Base-by-base conservation (phyloP, 2,888 invertebrate genomes). In the Papilio elwesi region DNA sequence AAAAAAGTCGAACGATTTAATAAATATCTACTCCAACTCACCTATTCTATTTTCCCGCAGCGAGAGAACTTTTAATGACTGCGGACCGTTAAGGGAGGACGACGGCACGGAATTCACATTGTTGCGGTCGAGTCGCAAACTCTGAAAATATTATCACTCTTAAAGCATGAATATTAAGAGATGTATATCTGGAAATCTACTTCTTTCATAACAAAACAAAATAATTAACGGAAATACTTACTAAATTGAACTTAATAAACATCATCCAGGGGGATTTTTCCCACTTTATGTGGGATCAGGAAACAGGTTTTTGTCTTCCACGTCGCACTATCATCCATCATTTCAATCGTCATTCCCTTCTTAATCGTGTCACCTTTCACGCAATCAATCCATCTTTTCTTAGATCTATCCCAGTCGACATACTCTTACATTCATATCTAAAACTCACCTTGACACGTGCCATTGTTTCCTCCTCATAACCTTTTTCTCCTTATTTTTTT, bases 1-100 rank as follows among this genome's bases (percentile, higher is more conserved):
- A 59, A 70, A 57, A 73, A 73, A 52, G 51, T 69, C 65, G 16
- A 36, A 59, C 57, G 51, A 66, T 69, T 69, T 65, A 47, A 65
- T 65, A 69, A 65, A 68, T 73, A 57, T 36, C 59, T 15, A 47
- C 63, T 65, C 53, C 71, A 74, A 85, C 93, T 94, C 95, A 97
- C 98, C 96, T 85, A 98, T 98, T 86, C 96, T 95, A 87, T 98
- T 98, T 81, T 96, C 95, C 79, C 95, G 95, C 72, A 98, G 90
- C 0, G 97, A 96, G 49, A 98, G 92, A 75, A 96, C 93, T 84
- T 95, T 95, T 73, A 98, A 91, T 43, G 95, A 94, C 81, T 94
- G 95, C 10, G 98, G 98, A 51, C 97, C 97, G 83, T 97, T 97
- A 36, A 98, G 90, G 0, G 98, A 97, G 52, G 95, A 94, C 47